phyloP scores from a whole-genome alignment of 2,113 vertebrate species.

The Procapra przewalskii region DNA sequence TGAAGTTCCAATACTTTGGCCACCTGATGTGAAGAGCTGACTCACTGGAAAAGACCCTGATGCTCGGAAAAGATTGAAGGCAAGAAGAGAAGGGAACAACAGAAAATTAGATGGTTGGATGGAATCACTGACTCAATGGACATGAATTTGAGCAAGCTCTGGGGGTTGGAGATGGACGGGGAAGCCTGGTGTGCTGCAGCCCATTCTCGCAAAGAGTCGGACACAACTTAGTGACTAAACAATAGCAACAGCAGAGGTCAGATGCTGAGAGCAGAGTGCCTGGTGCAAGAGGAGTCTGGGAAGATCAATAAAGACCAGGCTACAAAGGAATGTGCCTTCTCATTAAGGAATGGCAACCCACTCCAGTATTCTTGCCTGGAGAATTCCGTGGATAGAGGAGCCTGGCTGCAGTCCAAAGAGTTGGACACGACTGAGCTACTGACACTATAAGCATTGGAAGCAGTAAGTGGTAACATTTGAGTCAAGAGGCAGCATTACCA shows the following conservation, averaged over 20 bases:
- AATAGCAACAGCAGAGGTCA: background rate
- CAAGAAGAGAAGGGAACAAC: background rate
- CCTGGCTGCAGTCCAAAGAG: background rate
- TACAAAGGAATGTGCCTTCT: background rate
- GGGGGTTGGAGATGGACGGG: background rate
- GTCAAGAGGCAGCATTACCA: background rate
- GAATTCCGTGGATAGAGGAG: too few species aligned
- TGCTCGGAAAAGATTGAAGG: background rate
- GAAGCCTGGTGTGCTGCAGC: background rate
- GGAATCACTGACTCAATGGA: background rate
- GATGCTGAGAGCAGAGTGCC: background rate
- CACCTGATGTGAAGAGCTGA: background rate
- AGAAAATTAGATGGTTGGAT: background rate
- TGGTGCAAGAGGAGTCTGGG: background rate
- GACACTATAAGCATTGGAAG: background rate
- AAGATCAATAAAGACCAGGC: background rate
- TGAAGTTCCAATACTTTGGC: background rate
- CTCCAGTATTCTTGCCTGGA: too few species aligned
- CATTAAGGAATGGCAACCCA: too few species aligned
- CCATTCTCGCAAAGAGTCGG: rapidly evolving
- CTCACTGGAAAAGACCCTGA: background rate
- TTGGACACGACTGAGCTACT: background rate
- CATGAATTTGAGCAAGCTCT: background rate
- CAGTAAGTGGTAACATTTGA: too few species aligned
- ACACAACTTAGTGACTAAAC: background rate